Evolutionary conservation across 2,888 invertebrate species (phyloP).

Genomic region (Choreutis nemorana): DNA sequence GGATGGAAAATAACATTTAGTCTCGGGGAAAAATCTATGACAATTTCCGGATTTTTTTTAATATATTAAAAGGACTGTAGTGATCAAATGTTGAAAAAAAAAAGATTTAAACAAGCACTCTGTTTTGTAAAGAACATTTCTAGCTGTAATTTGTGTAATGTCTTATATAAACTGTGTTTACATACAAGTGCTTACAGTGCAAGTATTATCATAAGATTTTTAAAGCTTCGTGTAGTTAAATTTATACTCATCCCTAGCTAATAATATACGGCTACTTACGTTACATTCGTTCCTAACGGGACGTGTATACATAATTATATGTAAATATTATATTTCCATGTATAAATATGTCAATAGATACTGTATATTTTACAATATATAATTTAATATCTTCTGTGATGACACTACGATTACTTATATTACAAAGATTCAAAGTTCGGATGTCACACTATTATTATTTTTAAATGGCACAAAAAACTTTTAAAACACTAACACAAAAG

Average conservation of each 20-base stretch:
- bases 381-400: conserved; percentile 60
- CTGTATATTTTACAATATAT: conserved; percentile 57
- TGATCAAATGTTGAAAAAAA: no score
- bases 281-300: conserved; percentile 66
- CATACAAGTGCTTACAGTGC: conserved; percentile 58
- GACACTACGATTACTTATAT: conserved; percentile 53
- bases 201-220: conserved; percentile 66
- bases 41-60: no score
- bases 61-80: no score
- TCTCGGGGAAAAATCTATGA: no score
- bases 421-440: conserved; percentile 65
- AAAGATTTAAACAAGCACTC: no score
- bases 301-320: conserved; percentile 66
- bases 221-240: conserved; percentile 66
- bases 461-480: conserved; percentile 66
- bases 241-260: conserved; percentile 57
- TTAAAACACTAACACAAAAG: conserved; percentile 64
- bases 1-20: no score
- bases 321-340: conserved; percentile 60
- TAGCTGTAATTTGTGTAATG: conserved; percentile 15
- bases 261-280: conserved; percentile 57
- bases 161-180: conserved; percentile 35
- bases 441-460: conserved; percentile 60
- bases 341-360: conserved; percentile 65
- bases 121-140: conserved; percentile 3